These are phyloP conservation scores for Danaus plexippus DNA, from an alignment of 1,140 invertebrate genomes.

Conservation along the genomic window DNA sequence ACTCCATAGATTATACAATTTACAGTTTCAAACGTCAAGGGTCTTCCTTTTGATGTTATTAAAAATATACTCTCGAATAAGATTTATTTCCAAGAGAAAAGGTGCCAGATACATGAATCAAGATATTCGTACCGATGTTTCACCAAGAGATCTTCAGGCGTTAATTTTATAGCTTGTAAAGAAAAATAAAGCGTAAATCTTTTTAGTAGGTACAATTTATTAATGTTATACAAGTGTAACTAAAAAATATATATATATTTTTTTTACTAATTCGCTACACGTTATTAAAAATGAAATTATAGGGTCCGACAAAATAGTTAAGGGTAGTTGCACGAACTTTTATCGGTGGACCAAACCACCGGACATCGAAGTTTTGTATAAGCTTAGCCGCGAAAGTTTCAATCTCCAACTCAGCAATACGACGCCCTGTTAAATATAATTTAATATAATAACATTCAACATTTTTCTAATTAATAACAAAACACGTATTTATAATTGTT, in stretches of 20 bases:
- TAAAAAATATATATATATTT: not conserved
- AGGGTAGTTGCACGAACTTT: conserved; percentile 32
- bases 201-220: not conserved
- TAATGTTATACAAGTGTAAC: not conserved
- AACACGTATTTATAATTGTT: not conserved
- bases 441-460: no score
- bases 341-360: conserved; percentile 64
- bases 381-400: conserved; percentile 76
- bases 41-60: no score
- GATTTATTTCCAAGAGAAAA: no score
- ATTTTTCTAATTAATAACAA: not conserved
- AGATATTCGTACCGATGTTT: no score
- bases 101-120: no score
- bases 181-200: not conserved
- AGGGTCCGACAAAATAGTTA: conserved; percentile 53
- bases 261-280: conserved; percentile 13
- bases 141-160: not conserved
- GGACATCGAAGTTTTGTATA: conserved; percentile 72
- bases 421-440: conserved; percentile 57
- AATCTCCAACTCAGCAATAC: conserved; percentile 82
- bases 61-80: no score
- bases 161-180: not conserved
- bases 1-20: no score
- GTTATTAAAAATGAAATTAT: conserved; percentile 60
- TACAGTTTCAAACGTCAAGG: no score